Conservation (phyloP, 37 sponge, comb jelly and placozoan genomes). For the Halisarca cf. caerulea region DNA sequence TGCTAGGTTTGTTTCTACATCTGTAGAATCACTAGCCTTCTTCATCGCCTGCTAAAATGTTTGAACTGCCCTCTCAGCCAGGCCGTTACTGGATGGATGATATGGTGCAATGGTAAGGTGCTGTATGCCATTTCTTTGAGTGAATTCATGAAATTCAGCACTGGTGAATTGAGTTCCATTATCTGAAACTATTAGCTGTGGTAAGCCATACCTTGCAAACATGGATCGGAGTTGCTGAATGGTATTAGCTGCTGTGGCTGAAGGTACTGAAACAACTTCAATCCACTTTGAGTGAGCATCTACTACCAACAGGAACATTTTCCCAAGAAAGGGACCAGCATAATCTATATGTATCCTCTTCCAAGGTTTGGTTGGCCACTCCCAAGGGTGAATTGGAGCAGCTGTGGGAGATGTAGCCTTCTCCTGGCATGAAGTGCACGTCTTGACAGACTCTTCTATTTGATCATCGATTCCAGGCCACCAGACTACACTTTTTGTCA, state of each 20-base stretch:
- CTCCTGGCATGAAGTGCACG: conserved; percentile 12
- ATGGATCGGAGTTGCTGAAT: neutral
- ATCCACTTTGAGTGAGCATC: conserved; percentile 44
- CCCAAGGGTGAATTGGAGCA: conserved; percentile 28
- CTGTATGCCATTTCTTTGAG: conserved; percentile 29
- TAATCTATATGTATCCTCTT: conserved; percentile 26
- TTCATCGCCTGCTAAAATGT: conserved; percentile 16
- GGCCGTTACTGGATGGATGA: too few relatives aligned
- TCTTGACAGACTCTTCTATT: conserved; percentile 15
- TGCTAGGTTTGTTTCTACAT: conserved; percentile 7
- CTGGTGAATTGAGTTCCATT: conserved; percentile 34
- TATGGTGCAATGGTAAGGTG: conserved; percentile 16
- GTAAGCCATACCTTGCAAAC: conserved; percentile 21
- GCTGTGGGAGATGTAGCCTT: neutral
- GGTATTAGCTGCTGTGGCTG: conserved; percentile 8
- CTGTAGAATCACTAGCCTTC: neutral
- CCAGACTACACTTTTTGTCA: conserved; percentile 19
- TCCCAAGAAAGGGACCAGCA: conserved; percentile 14
- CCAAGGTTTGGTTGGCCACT: conserved; percentile 42
- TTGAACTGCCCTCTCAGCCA: conserved; percentile 31
- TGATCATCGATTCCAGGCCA: conserved; percentile 30
- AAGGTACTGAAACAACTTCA: neutral
- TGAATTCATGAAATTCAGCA: neutral
- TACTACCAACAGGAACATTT: conserved; percentile 32
- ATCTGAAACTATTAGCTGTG: conserved; percentile 27